Conservation (phyloP, 1,140 invertebrate species). For the Diuraphis noxia region DNA sequence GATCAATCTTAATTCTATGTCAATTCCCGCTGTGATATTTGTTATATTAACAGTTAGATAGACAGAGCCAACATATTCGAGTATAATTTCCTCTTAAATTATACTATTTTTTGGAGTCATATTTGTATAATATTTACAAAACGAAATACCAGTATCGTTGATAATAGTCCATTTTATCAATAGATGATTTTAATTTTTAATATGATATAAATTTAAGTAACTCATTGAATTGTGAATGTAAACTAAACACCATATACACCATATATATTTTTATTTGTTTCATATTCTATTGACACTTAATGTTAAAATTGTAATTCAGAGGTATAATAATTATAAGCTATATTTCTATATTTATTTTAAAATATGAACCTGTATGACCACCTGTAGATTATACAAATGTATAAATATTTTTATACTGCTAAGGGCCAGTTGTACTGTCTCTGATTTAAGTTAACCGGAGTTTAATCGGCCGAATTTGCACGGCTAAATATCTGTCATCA, state of each 20-base stretch:
- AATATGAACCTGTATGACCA: background rate
- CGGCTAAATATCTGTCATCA: no score
- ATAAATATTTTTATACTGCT: background rate
- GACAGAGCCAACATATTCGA: background rate
- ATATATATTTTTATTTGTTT: no score
- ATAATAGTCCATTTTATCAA: background rate
- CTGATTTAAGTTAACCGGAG: no score
- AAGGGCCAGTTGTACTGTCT: no score
- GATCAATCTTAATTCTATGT: background rate
- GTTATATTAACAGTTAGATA: background rate
- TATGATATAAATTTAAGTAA: background rate
- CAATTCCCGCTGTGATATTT: background rate
- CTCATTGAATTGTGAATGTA: constrained; percentile 6
- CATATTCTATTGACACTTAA: no score
- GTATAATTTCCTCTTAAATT: background rate
- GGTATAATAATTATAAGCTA: background rate
- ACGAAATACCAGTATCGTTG: background rate
- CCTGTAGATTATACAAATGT: background rate
- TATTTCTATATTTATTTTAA: background rate
- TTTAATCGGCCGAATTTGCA: no score
- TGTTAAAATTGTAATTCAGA: background rate
- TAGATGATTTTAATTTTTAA: background rate
- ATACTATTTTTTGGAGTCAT: background rate
- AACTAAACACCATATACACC: constrained; percentile 12
- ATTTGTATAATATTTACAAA: background rate